phyloP scores from a whole-genome alignment of 2,888 invertebrate species.

The Tetheella fluctuosa region DNA sequence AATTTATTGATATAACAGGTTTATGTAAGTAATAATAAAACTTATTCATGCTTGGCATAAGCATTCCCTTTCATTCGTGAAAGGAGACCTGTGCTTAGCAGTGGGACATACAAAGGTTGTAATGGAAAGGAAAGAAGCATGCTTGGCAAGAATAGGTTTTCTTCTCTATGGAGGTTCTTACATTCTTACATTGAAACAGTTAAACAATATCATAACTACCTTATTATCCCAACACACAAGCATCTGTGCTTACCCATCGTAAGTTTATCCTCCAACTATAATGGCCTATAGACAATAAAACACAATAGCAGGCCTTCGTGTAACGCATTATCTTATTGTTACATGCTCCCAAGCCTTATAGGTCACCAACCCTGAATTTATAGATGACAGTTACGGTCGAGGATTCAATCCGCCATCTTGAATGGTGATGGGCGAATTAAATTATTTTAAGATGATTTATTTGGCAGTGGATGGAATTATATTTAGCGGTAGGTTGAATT shows the following conservation, averaged over 20 bases:
- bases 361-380: slow-evolving; percentile 52
- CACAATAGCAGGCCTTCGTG: slow-evolving; percentile 65
- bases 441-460: neutral
- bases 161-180: too few relatives aligned
- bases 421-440: slow-evolving; percentile 19
- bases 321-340: slow-evolving; percentile 77
- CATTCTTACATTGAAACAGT: too few relatives aligned
- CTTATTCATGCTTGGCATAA: too few relatives aligned
- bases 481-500: too few relatives aligned
- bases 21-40: too few relatives aligned
- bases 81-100: too few relatives aligned
- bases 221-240: slow-evolving; percentile 38
- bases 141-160: too few relatives aligned
- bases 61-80: too few relatives aligned
- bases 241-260: slow-evolving; percentile 35
- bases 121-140: too few relatives aligned
- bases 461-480: neutral
- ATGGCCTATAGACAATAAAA: slow-evolving; percentile 48
- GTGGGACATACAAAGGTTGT: too few relatives aligned
- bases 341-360: slow-evolving; percentile 65
- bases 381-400: slow-evolving; percentile 44
- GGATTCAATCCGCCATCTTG: slow-evolving; percentile 58
- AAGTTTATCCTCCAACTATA: slow-evolving; percentile 39
- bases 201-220: neutral
- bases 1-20: too few relatives aligned